Evolutionary conservation across 2,113 vertebrate genomes (phyloP), one percentile per base, ranked within the genome.

Genomic region (Corvus hawaiiensis): DNA sequence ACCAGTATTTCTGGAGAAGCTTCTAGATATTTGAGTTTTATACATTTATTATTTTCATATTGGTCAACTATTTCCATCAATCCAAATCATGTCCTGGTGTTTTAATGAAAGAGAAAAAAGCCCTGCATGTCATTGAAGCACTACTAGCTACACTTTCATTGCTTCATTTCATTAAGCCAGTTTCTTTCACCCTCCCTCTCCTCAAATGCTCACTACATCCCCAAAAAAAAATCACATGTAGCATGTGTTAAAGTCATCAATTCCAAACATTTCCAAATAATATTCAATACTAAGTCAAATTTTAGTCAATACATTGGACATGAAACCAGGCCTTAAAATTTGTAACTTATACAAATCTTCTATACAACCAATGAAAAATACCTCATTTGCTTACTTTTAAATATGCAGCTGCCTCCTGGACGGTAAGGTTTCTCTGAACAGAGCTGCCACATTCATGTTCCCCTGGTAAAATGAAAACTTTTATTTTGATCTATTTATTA

Each of bases 361-460:
- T 3, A 41, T 26, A 77, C 4, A 66, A 55, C 3, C 37, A 59
- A 92, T 35, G 37, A 94, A 84, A 86, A 94, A 95, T 15, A 82
- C 15, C 27, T 74, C 4, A 0, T 95, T 61, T 92, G 39, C 98
- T 97, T 98, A 99, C 99, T 98, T 96, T 97, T 96, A 99, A 98
- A 98, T 98, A 99, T 3, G 96, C 97, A 49, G 98, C 97, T 93
- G 98, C 99, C 84, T 99, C 99, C 16, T 98, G 97, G 71, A 99
- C 94, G 91, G 99, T 98, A 97, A 99, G 97, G 44, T 98, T 99
- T 97, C 99, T 98, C 68, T 98, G 97, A 94, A 96, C 78, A 95
- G 98, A 98, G 96, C 98, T 98, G 89, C 98, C 99, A 98, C 99
- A 99, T 97, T 99, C 99, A 96, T 99, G 98, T 93, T 99, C 98